Percentiles rank a stretch among this genome's conserved stretches.
phyloP scores from a whole-genome alignment of 2,113 vertebrate genomes.

The Scortum barcoo region DNA sequence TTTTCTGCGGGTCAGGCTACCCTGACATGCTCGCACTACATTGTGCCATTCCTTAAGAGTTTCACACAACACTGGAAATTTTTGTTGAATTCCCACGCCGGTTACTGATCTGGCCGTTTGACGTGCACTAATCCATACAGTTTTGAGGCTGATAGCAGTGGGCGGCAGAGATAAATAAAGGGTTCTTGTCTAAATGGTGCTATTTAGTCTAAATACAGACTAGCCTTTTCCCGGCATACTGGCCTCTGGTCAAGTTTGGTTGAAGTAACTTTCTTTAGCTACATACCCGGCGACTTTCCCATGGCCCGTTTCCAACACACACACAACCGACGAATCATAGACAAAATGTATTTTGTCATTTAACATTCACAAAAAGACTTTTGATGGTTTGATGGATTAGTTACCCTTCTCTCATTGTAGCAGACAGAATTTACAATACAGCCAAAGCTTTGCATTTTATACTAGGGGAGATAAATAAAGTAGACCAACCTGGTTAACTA shows the following conservation, averaged over 20 bases:
- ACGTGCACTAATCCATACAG: conserved; percentile 36
- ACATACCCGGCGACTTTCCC: conserved; percentile 51
- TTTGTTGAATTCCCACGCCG: conserved; percentile 34
- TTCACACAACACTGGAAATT: conserved; percentile 47
- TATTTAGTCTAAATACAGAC: conserved; percentile 65
- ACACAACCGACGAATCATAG: conserved; percentile 11
- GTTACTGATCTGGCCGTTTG: neutral
- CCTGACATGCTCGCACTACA: conserved; percentile 37
- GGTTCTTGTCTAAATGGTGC: conserved; percentile 53
- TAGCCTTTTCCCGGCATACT: conserved; percentile 21
- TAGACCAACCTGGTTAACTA: conserved; percentile 47
- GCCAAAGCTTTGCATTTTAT: conserved; percentile 2
- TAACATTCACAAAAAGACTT: neutral
- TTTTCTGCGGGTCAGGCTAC: conserved; percentile 46
- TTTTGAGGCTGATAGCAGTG: conserved; percentile 13
- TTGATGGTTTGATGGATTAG: neutral
- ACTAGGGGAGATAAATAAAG: conserved; percentile 2
- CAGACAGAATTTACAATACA: neutral
- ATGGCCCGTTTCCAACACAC: conserved; percentile 52
- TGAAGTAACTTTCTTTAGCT: conserved; percentile 53
- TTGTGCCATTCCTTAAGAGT: conserved; percentile 54
- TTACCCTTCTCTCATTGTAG: neutral
- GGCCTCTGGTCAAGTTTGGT: conserved; percentile 53
- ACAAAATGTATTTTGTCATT: conserved; percentile 17
- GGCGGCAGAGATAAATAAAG: conserved; percentile 59